Conservation (phyloP, 2,888 invertebrate genomes). For the Leucophora obtusa region DNA sequence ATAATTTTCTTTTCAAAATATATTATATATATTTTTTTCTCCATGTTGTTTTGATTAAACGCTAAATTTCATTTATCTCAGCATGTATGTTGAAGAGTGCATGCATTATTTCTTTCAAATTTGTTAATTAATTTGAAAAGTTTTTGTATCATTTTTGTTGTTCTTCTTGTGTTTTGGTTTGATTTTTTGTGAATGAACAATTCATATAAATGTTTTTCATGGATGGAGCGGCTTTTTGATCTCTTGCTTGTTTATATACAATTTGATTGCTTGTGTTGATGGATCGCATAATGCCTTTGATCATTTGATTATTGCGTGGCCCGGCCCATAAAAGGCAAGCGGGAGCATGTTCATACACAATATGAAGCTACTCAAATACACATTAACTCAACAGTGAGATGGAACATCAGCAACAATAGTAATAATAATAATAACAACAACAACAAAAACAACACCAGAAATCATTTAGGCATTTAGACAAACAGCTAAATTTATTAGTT, state of each 20-base stretch:
- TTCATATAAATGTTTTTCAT: conserved; percentile 45
- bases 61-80: conserved; percentile 62
- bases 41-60: conserved; percentile 61
- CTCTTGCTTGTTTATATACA: conserved; percentile 78
- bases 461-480: conserved; percentile 34
- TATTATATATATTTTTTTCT: conserved; percentile 31
- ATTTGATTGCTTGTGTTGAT: conserved; percentile 79
- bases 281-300: conserved; percentile 74
- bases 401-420: conserved; percentile 17
- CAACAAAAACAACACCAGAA: conserved; percentile 35
- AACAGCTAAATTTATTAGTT: conserved; percentile 34
- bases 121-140: conserved; percentile 64
- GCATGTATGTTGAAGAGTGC: conserved; percentile 52
- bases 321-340: conserved; percentile 45
- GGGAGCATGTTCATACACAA: conserved; percentile 29
- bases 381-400: conserved; percentile 27
- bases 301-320: conserved; percentile 64
- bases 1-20: conserved; percentile 51
- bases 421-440: too few relatives aligned
- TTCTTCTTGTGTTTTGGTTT: conserved; percentile 7
- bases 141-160: conserved; percentile 14
- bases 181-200: conserved; percentile 44
- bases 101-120: conserved; percentile 63
- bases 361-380: conserved; percentile 22
- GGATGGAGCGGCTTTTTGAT: conserved; percentile 73